These are phyloP conservation scores for Nyctibius bracteatus DNA, from an alignment of 2,113 vertebrate species.

Conservation along the genomic window DNA sequence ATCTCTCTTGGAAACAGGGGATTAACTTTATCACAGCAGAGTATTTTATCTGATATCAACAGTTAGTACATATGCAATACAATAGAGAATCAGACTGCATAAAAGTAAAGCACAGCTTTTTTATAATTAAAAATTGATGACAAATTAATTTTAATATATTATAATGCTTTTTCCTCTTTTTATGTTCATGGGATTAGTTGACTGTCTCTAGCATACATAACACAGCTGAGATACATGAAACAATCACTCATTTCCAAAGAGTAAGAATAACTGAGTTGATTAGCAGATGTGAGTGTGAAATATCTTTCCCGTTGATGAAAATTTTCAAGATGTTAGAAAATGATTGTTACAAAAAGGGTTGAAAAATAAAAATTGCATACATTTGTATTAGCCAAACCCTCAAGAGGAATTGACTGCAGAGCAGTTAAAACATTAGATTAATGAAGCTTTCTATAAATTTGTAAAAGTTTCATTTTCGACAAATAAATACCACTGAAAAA, in stretches of 20 bases:
- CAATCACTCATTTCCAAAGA: conserved; percentile 17
- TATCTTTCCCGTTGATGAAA: background rate
- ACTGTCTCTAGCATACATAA: background rate
- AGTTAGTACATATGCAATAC: background rate
- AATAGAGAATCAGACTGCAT: background rate
- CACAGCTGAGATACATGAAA: background rate
- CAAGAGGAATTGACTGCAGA: background rate
- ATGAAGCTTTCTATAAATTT: background rate
- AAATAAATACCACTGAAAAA: background rate
- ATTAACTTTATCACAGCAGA: background rate
- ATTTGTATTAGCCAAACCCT: background rate
- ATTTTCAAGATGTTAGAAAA: background rate
- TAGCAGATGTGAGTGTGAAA: background rate
- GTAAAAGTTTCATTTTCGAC: background rate
- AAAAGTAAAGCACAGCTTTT: background rate
- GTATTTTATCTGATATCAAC: background rate
- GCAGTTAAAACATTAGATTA: background rate
- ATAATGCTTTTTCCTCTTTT: background rate
- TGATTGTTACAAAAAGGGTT: background rate
- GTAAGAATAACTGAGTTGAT: conserved; percentile 53
- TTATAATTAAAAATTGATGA: background rate
- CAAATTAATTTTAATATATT: background rate
- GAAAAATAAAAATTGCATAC: background rate
- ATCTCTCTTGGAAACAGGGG: background rate
- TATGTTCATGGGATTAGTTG: background rate